A percentile compares a stretch with the other conserved stretches of the same genome.
These are phyloP conservation scores for Himalopsyche tibetana DNA, from an alignment of 2,888 invertebrate genomes.

Conservation along the genomic window DNA sequence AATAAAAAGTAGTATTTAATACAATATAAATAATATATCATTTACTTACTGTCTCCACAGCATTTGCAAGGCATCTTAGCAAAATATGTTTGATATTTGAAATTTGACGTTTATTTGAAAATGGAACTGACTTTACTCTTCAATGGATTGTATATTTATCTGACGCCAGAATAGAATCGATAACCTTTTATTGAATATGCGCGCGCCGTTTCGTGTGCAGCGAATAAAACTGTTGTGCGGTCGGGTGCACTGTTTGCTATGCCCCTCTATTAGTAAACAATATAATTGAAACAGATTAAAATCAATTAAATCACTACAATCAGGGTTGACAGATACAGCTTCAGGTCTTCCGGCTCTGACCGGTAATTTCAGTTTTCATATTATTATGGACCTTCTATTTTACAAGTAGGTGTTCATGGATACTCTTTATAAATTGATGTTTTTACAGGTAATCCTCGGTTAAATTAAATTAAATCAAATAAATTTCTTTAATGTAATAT, in stretches of 20 bases:
- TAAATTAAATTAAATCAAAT: too few relatives aligned
- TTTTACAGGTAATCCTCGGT: too few relatives aligned
- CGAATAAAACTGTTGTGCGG: not conserved
- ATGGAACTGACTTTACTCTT: conserved; percentile 26
- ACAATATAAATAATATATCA: too few relatives aligned
- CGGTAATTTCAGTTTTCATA: too few relatives aligned
- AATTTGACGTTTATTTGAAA: conserved; percentile 19
- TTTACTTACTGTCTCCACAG: conserved; percentile 73
- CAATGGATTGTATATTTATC: not conserved
- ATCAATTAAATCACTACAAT: conserved; percentile 4
- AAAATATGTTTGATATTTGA: conserved; percentile 16
- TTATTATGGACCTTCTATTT: too few relatives aligned
- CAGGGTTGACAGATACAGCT: not conserved
- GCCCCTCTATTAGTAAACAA: conserved; percentile 31
- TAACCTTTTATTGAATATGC: conserved; percentile 58
- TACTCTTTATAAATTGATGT: too few relatives aligned
- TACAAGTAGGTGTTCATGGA: too few relatives aligned
- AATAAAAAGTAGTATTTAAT: too few relatives aligned
- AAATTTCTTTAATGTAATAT: too few relatives aligned
- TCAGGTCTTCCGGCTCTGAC: too few relatives aligned
- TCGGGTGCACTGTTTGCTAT: conserved; percentile 32
- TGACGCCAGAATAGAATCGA: conserved; percentile 53
- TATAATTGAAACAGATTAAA: conserved; percentile 20
- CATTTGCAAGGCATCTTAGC: conserved; percentile 74
- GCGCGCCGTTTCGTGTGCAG: conserved; percentile 52